phyloP scores from a whole-genome alignment of 2,113 vertebrate genomes.

The Pituophis catenifer region DNA sequence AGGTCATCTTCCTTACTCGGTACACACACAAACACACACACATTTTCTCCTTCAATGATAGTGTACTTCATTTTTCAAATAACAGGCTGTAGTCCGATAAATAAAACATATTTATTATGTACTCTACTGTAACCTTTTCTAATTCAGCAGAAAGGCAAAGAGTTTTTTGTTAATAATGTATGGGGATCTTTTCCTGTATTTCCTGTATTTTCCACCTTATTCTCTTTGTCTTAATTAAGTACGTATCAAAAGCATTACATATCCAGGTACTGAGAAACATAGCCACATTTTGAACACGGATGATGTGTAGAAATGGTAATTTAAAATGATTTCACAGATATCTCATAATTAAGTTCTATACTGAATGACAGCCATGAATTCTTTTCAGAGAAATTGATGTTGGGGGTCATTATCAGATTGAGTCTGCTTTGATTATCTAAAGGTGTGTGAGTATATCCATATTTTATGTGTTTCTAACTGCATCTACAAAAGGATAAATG shows the following conservation, averaged over 20 bases:
- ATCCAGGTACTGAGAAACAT: not conserved
- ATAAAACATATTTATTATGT: not conserved
- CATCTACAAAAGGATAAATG: not conserved
- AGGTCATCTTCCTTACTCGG: not conserved
- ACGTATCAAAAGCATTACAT: not conserved
- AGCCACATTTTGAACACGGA: conserved; percentile 4
- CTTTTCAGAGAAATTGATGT: not conserved
- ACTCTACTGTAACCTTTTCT: not conserved
- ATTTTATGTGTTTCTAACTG: not conserved
- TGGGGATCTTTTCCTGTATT: not conserved
- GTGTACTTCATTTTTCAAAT: not conserved
- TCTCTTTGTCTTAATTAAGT: conserved; percentile 1
- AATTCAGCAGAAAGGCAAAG: not conserved
- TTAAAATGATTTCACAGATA: not conserved
- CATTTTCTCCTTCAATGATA: not conserved
- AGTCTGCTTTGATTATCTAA: not conserved
- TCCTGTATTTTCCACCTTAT: not conserved
- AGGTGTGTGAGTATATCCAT: not conserved
- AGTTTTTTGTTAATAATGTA: not conserved
- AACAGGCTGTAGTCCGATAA: not conserved
- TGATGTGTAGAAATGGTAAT: not conserved
- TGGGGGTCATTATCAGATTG: not conserved
- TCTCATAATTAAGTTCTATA: not conserved
- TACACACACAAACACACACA: not conserved
- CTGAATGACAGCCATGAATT: not conserved